Evolutionary conservation across 2,113 vertebrate genomes (phyloP), one percentile per base, ranked within the genome.

Genomic region (Prinia subflava): DNA sequence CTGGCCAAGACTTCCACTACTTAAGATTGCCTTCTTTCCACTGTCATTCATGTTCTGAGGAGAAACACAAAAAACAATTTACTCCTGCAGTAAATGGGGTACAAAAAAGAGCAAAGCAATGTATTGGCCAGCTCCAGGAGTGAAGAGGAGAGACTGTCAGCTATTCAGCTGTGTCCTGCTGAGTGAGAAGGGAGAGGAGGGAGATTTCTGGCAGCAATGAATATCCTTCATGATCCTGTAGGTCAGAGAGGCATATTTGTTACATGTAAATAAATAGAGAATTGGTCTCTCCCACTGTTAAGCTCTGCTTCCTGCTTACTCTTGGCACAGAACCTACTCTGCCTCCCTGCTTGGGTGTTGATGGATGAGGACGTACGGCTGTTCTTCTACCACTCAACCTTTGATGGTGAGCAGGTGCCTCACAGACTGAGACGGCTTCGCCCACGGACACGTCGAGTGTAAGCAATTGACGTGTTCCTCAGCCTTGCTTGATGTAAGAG

Each of bases 311-410:
- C 83, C 67, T 68, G 33, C 62, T 39, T 69, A 82, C 73, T 59
- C 37, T 90, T 82, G 88, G 94, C 47, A 31, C 91, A 97, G 97
- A 96, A 97, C 95, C 95, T 99, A 27, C 98, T 99, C 83, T 97
- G 98, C 88, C 96, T 99, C 75, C 99, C 99, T 2, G 96, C 96
- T 53, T 99, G 98, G 98, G 97, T 99, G 65, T 94, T 99, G 83
- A 98, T 99, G 91, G 98, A 99, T 25, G 98, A 99, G 47, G 92
- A 97, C 8, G 96, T 99, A 65, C 96, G 99, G 19, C 98, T 99
- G 95, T 99, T 99, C 96, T 99, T 99, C 97, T 99, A 99, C 93
- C 99, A 99, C 96, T 98, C 98, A 0, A 68, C 97, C 20, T 97
- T 97, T 22, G 99, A 99, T 81, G 87, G 98, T 0, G 97, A 98